Base-by-base conservation (phyloP, 1,140 invertebrate genomes). In the Musca vetustissima region DNA sequence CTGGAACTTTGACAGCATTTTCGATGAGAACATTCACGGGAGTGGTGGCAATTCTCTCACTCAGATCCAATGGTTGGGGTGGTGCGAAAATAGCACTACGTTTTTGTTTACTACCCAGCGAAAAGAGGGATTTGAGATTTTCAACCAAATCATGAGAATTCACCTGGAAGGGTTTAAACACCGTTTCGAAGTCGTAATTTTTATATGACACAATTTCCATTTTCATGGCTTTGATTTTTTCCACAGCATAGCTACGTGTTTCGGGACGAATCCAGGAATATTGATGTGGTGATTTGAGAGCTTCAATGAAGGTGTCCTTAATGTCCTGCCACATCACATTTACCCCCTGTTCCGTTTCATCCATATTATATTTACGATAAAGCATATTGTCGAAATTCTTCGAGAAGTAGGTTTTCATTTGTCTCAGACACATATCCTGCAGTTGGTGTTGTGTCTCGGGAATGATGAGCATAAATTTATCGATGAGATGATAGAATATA, bases 351-450 rank as follows among this genome's bases (percentile, higher is more conserved):
- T 72, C 71, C 1, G 76, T 75, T n/a, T 55, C 68, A 3, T 71
- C 68, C 6, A 73, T 74, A 61, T 52, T 61, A 57, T 74, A 71
- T 14, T 69, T 68, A 1, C 75, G 66, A 48, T 73, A 79, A 52
- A 79, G 68, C 77, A 78, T 77, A 17, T 79, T 76, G 49, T 79
- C 77, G 22, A 79, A 50, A 50, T 73, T 73, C 64, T 77, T 77
- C 6, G 77, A 61, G 2, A 79, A 79, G n/a, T 52, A 24, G 15
- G 76, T 66, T 11, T 72, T 76, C 4, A 74, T 75, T 11, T 64
- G 21, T 0, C 55, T 55, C 3, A 76, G 57, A 61, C 77, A 79
- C 1, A 21, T 25, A 7, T 59, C 0, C 22, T 69, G 28, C 3
- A 70, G 72, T 2, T 50, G 64, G 1, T 59, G 22, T 49, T 15